Base-by-base conservation (phyloP, 2,113 vertebrate species). In the Menura novaehollandiae region DNA sequence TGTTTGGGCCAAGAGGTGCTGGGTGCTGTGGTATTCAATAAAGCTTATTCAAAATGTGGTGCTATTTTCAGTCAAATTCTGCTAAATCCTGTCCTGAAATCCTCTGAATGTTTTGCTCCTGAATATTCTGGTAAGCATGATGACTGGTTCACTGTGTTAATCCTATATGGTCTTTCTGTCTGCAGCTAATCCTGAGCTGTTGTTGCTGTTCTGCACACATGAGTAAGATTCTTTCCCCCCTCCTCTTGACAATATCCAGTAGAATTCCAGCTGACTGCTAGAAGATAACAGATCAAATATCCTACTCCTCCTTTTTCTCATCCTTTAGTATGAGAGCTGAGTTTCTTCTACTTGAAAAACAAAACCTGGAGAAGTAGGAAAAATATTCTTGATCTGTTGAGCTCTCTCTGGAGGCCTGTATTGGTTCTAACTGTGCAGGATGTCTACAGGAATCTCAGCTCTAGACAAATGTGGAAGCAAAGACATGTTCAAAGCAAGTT, bases 181-280 rank as follows among this genome's bases (percentile, higher is more conserved):
- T 95, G 89, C 88, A 88, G 77, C 91, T 97, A 97, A 95, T 96
- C 93, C 97, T 86, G 82, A 97, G 89, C 85, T 96, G 80, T 51
- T 96, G 43, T 95, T 91, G 84, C 64, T 91, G 91, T 58, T 91
- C 84, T 91, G 85, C 82, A 92, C 93, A 79, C 88, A 93, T 88
- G 88, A 97, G 84, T 95, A 85, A 90, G 85, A 91, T 81, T 88
- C 75, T 92, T 55, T n/a, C 10, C 62, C 62, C 46, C 26, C 23
- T 75, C 60, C 56, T 63, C 32, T 93, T 82, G 44, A 72, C 86
- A 71, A 67, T 47, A 83, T 64, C 67, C 30, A 41, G 91, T 92
- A 79, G 58, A 92, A 75, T 94, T 95, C 69, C 55, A 92, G 8
- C 52, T 76, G 66, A 52, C 64, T 88, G 33, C 71, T 59, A 13